phyloP scores from a whole-genome alignment of 92 coral and sea anemone genomes.

The Desmophyllum pertusum region DNA sequence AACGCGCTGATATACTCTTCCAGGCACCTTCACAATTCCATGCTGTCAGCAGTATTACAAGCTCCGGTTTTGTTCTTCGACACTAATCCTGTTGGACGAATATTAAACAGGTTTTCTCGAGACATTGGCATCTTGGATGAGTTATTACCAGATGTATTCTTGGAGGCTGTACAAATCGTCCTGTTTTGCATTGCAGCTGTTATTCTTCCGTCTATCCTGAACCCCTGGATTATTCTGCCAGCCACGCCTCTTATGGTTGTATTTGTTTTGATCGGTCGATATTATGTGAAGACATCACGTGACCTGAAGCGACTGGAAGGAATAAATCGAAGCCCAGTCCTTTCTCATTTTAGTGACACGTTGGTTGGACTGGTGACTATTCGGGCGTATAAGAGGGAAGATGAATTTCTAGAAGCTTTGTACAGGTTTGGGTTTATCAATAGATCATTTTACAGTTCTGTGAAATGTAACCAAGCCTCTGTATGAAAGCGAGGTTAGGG shows the following conservation, averaged over 20 bases:
- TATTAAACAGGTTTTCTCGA: conserved; percentile 67
- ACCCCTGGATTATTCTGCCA: conserved; percentile 57
- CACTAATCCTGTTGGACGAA: conserved; percentile 42
- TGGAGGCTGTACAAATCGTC: conserved; percentile 25
- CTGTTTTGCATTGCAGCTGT: conserved; percentile 30
- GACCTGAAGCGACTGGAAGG: conserved; percentile 54
- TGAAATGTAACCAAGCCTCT: no score
- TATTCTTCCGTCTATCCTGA: conserved; percentile 34
- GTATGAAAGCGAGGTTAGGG: no score
- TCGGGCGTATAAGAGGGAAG: conserved; percentile 48
- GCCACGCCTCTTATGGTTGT: conserved; percentile 28
- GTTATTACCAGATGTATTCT: conserved; percentile 25
- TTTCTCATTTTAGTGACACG: conserved; percentile 47
- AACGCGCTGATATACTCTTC: conserved; percentile 61
- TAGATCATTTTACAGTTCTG: no score
- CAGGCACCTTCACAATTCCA: conserved; percentile 54
- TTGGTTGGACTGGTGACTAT: conserved; percentile 47
- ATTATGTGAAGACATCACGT: conserved; percentile 41
- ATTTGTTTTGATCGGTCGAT: conserved; percentile 35
- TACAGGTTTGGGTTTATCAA: conserved; percentile 34
- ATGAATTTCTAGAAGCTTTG: conserved; percentile 19
- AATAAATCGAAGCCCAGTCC: conserved; percentile 20
- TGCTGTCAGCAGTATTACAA: conserved; percentile 60
- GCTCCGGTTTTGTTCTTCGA: conserved; percentile 65
- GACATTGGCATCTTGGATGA: conserved; percentile 50